A percentile compares a stretch with the other conserved stretches of the same genome.
These are phyloP conservation scores for Drosophila truncata DNA, from an alignment of 1,140 invertebrate genomes.

Conservation along the genomic window DNA sequence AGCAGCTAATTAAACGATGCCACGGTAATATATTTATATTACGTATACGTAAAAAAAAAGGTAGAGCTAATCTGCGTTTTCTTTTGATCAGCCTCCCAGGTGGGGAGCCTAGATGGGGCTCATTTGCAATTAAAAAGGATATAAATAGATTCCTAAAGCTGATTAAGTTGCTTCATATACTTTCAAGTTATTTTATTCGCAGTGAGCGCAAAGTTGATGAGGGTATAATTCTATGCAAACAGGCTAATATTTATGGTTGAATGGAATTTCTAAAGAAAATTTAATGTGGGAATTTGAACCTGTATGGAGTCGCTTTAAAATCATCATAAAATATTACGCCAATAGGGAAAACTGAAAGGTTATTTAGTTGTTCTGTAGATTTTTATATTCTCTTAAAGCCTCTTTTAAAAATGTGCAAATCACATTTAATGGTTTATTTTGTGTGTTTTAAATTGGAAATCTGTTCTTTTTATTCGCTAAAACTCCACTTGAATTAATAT, in stretches of 20 bases:
- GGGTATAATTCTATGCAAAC: neutral
- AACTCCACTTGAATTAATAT: neutral
- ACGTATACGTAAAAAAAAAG: constrained; percentile 7
- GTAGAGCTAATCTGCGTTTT: constrained; percentile 32
- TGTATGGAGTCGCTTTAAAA: neutral
- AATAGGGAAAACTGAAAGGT: neutral
- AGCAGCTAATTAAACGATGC: constrained; percentile 36
- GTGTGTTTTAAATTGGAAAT: neutral
- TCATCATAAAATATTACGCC: too few relatives aligned
- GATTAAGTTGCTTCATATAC: constrained; percentile 1
- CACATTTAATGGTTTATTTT: neutral
- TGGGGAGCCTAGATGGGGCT: neutral
- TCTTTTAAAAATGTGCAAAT: neutral
- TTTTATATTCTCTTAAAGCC: neutral
- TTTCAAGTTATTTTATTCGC: constrained; percentile 4
- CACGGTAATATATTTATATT: constrained; percentile 34
- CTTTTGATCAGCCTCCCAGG: constrained; percentile 16
- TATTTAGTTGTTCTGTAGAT: neutral
- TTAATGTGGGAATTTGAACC: neutral
- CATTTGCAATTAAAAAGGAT: constrained; percentile 37
- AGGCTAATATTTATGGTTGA: neutral
- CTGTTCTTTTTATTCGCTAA: neutral
- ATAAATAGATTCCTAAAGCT: constrained; percentile 26
- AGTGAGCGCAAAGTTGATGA: neutral
- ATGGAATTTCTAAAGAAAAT: neutral